Evolutionary conservation across 2,797 vertebrate genomes (phyloP).

Genomic region (Megaceryle alcyon): DNA sequence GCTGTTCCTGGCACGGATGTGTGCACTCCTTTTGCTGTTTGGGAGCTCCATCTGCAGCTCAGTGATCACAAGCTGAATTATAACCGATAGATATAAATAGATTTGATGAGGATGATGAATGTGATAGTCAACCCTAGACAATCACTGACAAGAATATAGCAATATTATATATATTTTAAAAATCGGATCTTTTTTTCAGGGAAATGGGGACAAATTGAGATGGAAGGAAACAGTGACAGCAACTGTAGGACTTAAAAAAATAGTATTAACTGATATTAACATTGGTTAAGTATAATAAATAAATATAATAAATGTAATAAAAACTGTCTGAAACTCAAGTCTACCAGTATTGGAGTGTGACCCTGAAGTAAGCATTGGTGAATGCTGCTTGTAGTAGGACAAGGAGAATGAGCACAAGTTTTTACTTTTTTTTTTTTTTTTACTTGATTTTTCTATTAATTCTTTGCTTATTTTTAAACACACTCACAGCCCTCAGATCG

Average conservation of each 20-base stretch:
- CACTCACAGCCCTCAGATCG: neutral
- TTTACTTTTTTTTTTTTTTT: neutral
- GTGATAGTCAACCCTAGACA: neutral
- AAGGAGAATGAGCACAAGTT: neutral
- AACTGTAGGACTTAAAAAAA: neutral
- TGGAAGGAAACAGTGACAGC: neutral
- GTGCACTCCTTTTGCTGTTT: neutral
- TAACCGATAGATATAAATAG: constrained; percentile 30
- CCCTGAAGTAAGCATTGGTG: neutral
- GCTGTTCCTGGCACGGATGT: neutral
- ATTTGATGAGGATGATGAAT: neutral
- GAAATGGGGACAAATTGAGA: neutral
- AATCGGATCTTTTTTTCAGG: neutral
- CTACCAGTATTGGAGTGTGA: neutral
- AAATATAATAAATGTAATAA: neutral
- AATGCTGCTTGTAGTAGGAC: neutral
- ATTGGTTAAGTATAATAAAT: neutral
- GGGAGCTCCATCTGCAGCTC: constrained; percentile 38
- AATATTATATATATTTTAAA: neutral
- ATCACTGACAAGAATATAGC: neutral
- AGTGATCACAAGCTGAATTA: constrained; percentile 32
- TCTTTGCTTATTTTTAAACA: constrained; percentile 10
- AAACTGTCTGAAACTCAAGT: neutral
- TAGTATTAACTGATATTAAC: neutral
- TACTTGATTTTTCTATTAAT: neutral